Evolutionary conservation across 2,888 invertebrate species (phyloP), one percentile per base, ranked within the genome.

Genomic region (Embidobia sp.): DNA sequence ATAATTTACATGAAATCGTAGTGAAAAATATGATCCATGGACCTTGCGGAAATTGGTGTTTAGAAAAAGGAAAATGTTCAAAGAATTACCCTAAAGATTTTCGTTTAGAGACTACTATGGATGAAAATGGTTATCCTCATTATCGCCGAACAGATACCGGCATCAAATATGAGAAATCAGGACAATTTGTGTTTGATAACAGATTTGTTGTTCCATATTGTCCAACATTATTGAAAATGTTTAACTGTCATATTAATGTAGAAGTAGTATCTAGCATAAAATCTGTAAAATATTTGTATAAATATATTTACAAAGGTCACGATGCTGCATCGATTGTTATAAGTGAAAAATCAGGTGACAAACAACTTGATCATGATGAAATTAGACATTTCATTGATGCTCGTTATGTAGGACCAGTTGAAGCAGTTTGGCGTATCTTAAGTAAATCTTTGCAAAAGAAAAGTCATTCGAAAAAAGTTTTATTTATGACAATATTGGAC

Each of bases 361-460:
- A 22, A 22, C 3, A 4, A 22, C 22, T 22, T 22, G 6, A 22
- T 29, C 35, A 51, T n/a, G 51, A 51, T 35, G 51, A 51, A 51
- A 51, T 51, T 13, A 51, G 35, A 33, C 11, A 51, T 51, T 51
- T 8, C 13, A 7, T 51, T 51, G 19, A 33, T 11, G 19, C 4
- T 11, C 51, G 51, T 16, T 51, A 35, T 13, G 51, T 51, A 16
- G 33, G 51, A 5, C 35, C 51, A 19, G 35, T 51, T 4, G 51
- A 51, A 22, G 51, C 35, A 35, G 33, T 19, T 29, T 51, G 51
- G 51, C 6, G 35, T 8, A 35, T 51, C 11, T 35, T 51, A 11
- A 16, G 33, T 33, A 51, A 35, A 31, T 1, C 5, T 5, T 35
- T 35, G 10, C 13, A 35, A 3, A 3, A 5, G 3, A 35, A 35